phyloP scores from a whole-genome alignment of 2,797 vertebrate genomes.

The Halcyon leucocephala region DNA sequence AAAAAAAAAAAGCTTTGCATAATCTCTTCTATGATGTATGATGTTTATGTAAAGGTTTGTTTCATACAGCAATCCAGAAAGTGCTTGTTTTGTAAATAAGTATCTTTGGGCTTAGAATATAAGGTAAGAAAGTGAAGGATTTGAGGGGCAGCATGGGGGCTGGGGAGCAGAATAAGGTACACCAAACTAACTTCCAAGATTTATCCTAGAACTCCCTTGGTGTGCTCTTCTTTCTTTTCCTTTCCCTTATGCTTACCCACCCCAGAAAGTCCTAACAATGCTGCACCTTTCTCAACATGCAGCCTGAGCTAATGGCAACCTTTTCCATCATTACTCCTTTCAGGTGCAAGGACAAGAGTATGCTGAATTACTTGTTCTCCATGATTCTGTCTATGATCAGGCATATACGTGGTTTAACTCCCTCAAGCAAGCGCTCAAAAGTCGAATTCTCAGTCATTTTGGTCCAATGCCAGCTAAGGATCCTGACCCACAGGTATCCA shows the following conservation, averaged over 20 bases:
- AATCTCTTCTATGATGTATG: not conserved
- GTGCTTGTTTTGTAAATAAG: not conserved
- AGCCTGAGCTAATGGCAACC: not conserved
- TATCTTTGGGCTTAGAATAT: not conserved
- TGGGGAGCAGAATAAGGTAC: not conserved
- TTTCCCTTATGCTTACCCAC: not conserved
- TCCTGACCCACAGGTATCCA: conserved; percentile 83
- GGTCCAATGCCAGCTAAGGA: conserved; percentile 86
- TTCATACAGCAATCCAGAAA: not conserved
- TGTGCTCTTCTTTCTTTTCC: not conserved
- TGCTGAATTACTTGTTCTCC: conserved; percentile 77
- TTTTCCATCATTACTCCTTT: not conserved
- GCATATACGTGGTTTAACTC: conserved; percentile 83
- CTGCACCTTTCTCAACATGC: not conserved
- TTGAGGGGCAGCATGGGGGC: not conserved
- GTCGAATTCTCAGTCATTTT: conserved; percentile 83
- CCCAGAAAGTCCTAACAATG: not conserved
- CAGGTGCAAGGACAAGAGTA: conserved; percentile 83
- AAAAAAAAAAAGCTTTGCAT: not conserved
- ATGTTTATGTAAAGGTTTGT: not conserved
- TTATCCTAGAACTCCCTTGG: not conserved
- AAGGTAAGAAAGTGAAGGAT: not conserved
- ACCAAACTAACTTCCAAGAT: not conserved
- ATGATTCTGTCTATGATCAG: conserved; percentile 83
- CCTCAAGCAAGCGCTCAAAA: conserved; percentile 81